Percentiles rank a stretch among this genome's conserved stretches.
Evolutionary conservation across 2,888 invertebrate genomes (phyloP).

Genomic region (Galeruca laticollis): DNA sequence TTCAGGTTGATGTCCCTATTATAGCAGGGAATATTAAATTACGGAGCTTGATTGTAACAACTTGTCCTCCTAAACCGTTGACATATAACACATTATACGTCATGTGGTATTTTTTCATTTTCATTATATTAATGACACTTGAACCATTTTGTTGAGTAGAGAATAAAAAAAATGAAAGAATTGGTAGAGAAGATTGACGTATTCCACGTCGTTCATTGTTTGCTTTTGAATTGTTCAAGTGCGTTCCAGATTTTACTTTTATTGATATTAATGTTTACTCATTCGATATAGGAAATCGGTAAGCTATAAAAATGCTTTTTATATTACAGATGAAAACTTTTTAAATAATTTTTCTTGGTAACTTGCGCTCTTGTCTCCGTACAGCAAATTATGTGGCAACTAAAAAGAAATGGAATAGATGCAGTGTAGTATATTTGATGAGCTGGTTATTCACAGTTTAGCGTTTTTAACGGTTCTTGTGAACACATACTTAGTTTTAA

Average conservation of each 20-base stretch:
- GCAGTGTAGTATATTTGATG: too few species aligned
- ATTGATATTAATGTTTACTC: too few species aligned
- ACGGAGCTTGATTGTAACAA: constrained; percentile 52
- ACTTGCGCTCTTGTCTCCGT: too few species aligned
- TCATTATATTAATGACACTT: constrained; percentile 51
- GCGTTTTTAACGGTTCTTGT: too few species aligned
- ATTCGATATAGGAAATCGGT: too few species aligned
- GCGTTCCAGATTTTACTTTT: background rate
- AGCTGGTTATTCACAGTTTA: too few species aligned
- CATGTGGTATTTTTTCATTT: constrained; percentile 52
- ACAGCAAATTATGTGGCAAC: too few species aligned
- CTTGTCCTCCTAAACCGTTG: constrained; percentile 53
- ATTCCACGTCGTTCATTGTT: background rate
- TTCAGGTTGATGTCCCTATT: constrained; percentile 51
- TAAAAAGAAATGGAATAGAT: too few species aligned
- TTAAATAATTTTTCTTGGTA: too few species aligned
- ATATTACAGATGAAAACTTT: too few species aligned
- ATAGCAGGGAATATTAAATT: constrained; percentile 53
- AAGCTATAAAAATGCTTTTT: too few species aligned
- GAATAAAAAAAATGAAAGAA: background rate
- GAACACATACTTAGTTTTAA: too few species aligned
- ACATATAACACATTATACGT: constrained; percentile 51
- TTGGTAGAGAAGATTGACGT: constrained; percentile 21
- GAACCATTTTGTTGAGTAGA: constrained; percentile 27
- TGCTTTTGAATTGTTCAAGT: background rate